Evolutionary conservation across 2,888 invertebrate genomes (phyloP).

Genomic region (Tethea ocularis): DNA sequence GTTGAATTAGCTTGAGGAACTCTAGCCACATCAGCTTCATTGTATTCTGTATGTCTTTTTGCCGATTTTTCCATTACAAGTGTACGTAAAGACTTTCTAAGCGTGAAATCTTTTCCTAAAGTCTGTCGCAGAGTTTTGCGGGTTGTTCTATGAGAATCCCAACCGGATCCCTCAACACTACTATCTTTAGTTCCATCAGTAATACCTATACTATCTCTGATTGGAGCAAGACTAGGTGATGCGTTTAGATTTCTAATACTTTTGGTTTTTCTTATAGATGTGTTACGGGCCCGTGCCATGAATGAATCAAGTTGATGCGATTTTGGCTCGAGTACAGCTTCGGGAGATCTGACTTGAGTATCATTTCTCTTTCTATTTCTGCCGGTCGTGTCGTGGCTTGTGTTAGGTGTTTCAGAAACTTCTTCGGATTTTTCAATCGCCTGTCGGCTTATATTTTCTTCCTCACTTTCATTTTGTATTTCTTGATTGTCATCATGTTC

Average conservation of each 20-base stretch:
- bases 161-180: conserved; percentile 68
- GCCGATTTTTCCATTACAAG: conserved; percentile 74
- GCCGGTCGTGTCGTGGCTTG: conserved; percentile 52
- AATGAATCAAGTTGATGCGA: conserved; percentile 49
- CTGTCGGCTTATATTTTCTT: conserved; percentile 11
- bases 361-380: conserved; percentile 42
- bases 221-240: conserved; percentile 49
- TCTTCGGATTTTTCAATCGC: conserved; percentile 2
- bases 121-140: conserved; percentile 70
- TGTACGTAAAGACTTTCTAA: conserved; percentile 67
- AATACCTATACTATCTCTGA: conserved; percentile 51
- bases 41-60: conserved; percentile 51
- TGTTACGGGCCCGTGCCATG: conserved; percentile 45
- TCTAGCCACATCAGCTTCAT: conserved; percentile 40
- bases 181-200: conserved; percentile 59
- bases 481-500: conserved; percentile 20
- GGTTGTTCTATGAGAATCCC: conserved; percentile 76
- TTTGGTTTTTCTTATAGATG: conserved; percentile 55
- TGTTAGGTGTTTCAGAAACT: conserved; percentile 33
- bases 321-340: conserved; percentile 50
- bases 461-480: conserved; percentile 22
- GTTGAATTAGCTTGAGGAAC: conserved; percentile 54
- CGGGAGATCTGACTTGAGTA: conserved; percentile 48
- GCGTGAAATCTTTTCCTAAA: conserved; percentile 69
- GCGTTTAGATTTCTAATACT: conserved; percentile 44